Percentiles rank a stretch among this genome's conserved stretches.
Conservation (phyloP, 2,113 vertebrate species). For the Saimiri boliviensis region DNA sequence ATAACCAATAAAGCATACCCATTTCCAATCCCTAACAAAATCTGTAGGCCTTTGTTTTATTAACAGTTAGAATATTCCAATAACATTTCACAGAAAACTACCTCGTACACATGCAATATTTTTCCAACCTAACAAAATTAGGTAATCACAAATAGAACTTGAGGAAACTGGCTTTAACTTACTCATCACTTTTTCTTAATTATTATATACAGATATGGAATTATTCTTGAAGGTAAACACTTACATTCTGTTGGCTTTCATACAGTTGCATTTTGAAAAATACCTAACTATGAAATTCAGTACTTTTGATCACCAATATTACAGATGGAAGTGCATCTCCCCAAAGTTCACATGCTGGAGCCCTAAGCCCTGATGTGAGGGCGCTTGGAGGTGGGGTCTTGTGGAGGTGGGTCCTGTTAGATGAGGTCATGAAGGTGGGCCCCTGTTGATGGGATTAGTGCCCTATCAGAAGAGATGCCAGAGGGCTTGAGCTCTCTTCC, state of each 20-base stretch:
- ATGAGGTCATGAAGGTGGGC: background rate
- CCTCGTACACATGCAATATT: rapidly evolving
- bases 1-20: background rate
- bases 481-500: background rate
- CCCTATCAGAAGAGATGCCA: background rate
- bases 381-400: background rate
- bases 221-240: background rate
- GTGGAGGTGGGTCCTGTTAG: background rate
- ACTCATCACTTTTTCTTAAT: too few relatives aligned
- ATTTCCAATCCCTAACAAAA: background rate
- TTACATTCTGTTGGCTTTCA: background rate
- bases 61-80: background rate
- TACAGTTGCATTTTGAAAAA: background rate
- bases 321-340: background rate
- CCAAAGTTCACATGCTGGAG: background rate
- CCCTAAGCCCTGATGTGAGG: background rate
- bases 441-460: background rate
- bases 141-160: background rate
- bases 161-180: background rate
- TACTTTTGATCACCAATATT: rapidly evolving
- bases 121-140: background rate
- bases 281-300: too few relatives aligned
- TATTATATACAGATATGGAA: background rate
- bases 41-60: background rate
- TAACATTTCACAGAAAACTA: background rate